Base-by-base conservation (phyloP, 2,797 vertebrate species). In the Numenius phaeopus region DNA sequence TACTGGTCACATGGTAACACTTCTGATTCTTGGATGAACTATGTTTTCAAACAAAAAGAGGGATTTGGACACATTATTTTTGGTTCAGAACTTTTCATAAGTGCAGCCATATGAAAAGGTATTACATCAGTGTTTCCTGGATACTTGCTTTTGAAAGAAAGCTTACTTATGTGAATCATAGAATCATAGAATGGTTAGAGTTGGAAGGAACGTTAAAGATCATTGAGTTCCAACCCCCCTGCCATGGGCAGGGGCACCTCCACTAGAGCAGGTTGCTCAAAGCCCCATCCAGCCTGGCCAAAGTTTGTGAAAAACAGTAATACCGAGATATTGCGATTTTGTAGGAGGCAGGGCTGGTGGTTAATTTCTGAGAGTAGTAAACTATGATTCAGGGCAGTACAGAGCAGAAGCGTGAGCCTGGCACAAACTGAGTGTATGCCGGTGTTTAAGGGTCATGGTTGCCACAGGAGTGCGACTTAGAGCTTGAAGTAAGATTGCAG, bases 1-100 rank as follows among this genome's bases (percentile, higher is more conserved):
- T 70, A 10, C 29, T 57, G 46, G 61, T 94, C 94, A 94, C 72
- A 72, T 87, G 83, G 79, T 85, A 88, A 86, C 76, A 42, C 55
- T 89, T 96, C 83, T 95, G 91, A 76, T 93, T 94, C 94, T 96
- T 96, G 89, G 87, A 76, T 90, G 69, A 91, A 91, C 6, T 15
- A 83, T 76, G 46, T 94, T 97, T 95, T 95, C 89, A 95, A 95
- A 94, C 89, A 92, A 83, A 87, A 94, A 90, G 59, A 52, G 69
- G 76, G 75, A 80, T 94, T 93, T 83, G 87, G 39, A 55, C 46
- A 47, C 85, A 59, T 94, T 94, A 85, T 47, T 91, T 95, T 82
- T 92, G 70, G 77, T 96, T 95, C 83, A 93, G 85, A 90, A 94
- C 72, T 90, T 75, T 58, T 70, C 12, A 29, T 87, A 83, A 95